phyloP scores from a whole-genome alignment of 2,888 invertebrate species.

The Leptothorax acervorum region DNA sequence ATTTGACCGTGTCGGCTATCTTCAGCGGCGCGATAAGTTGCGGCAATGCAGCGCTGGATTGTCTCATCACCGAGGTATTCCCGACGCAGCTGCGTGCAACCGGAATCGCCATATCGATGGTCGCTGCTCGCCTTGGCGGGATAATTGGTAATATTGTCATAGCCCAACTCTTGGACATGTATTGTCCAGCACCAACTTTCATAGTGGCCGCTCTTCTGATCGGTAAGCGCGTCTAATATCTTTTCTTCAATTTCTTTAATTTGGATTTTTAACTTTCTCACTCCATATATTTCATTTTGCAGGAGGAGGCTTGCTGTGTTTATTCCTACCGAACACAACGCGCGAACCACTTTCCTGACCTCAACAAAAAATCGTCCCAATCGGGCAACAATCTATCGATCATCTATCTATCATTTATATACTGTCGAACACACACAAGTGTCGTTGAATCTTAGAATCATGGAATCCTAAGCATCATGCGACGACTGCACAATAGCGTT shows the following conservation, averaged over 20 bases:
- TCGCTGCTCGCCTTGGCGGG: slow-evolving; percentile 95
- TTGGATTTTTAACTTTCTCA: slow-evolving; percentile 20
- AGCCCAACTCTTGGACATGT: slow-evolving; percentile 93
- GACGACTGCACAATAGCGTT: neutral
- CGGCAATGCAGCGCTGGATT: slow-evolving; percentile 96
- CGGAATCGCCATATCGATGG: slow-evolving; percentile 96
- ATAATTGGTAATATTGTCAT: slow-evolving; percentile 96
- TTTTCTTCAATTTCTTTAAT: neutral
- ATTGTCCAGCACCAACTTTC: slow-evolving; percentile 97
- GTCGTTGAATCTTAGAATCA: neutral
- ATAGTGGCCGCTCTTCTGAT: slow-evolving; percentile 94
- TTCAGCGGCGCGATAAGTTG: slow-evolving; percentile 96
- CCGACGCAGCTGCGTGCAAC: slow-evolving; percentile 96
- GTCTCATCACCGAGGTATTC: slow-evolving; percentile 96
- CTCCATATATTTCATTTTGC: slow-evolving; percentile 66
- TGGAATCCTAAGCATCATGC: neutral
- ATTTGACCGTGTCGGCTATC: slow-evolving; percentile 93
- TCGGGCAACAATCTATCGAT: slow-evolving; percentile 73
- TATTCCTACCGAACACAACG: slow-evolving; percentile 96
- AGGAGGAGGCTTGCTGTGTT: slow-evolving; percentile 94
- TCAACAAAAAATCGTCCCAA: slow-evolving; percentile 62
- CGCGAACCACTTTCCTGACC: slow-evolving; percentile 90
- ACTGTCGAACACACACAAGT: slow-evolving; percentile 58
- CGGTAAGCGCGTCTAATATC: slow-evolving; percentile 81
- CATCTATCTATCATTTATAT: slow-evolving; percentile 74